These are phyloP conservation scores for Euglossa dilemma DNA, from an alignment of 1,140 invertebrate species.

Conservation along the genomic window DNA sequence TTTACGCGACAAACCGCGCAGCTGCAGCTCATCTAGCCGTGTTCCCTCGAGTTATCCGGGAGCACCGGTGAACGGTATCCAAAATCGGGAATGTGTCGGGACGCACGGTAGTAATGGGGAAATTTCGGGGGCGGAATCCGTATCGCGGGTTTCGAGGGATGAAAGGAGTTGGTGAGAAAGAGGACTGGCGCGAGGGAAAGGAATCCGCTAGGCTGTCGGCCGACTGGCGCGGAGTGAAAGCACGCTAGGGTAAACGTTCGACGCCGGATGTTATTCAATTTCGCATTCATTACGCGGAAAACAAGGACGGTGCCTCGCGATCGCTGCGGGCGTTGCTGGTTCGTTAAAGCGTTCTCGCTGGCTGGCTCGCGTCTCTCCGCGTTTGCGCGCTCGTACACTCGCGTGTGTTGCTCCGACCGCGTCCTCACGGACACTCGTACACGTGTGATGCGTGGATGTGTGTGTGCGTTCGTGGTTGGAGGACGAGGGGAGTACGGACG, in stretches of 20 bases:
- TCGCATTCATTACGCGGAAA: conserved; percentile 58
- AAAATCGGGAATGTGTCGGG: no score
- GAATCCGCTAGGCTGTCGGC: not conserved
- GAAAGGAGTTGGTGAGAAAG: not conserved
- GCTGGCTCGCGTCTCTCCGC: not conserved
- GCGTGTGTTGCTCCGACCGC: no score
- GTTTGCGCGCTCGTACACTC: no score
- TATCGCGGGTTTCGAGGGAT: no score
- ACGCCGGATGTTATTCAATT: conserved; percentile 62
- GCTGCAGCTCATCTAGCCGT: no score
- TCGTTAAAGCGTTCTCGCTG: conserved; percentile 57
- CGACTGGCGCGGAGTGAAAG: conserved; percentile 8
- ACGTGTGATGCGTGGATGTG: not conserved
- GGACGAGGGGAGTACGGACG: not conserved
- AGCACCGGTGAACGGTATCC: no score
- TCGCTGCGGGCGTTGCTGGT: conserved; percentile 49
- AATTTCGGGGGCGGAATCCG: no score
- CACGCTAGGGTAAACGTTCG: conserved; percentile 45
- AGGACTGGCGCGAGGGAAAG: not conserved
- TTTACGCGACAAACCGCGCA: no score
- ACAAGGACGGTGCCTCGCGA: conserved; percentile 46
- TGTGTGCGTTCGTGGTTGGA: not conserved
- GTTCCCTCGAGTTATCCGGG: no score
- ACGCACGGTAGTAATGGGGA: no score
- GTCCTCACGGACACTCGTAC: not conserved